Conservation (phyloP, 2,113 vertebrate genomes). For the Hippocampus zosterae region DNA sequence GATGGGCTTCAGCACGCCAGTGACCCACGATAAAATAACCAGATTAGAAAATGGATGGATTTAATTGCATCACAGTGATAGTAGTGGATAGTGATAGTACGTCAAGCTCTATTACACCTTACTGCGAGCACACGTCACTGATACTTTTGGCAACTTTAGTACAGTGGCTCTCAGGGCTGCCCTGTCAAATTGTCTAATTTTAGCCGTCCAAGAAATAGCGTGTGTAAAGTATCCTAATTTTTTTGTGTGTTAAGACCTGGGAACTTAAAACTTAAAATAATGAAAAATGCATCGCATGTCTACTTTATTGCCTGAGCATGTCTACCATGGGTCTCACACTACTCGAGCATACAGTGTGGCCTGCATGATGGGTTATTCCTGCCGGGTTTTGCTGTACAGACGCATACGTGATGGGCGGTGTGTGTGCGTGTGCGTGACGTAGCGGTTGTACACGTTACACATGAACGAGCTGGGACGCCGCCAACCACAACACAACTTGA, state of each 20-base stretch:
- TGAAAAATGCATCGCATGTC: background rate
- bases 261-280: background rate
- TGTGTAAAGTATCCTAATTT: background rate
- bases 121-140: too few relatives aligned
- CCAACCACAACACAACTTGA: slow-evolving; percentile 64
- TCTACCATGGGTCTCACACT: background rate
- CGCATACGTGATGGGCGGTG: slow-evolving; percentile 12
- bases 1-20: too few relatives aligned
- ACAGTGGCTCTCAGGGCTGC: background rate
- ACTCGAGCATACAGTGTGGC: background rate
- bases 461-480: slow-evolving; percentile 57
- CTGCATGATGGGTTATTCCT: slow-evolving; percentile 29
- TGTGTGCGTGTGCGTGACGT: slow-evolving; percentile 30
- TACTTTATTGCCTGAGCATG: too few relatives aligned
- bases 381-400: slow-evolving; percentile 24
- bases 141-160: too few relatives aligned
- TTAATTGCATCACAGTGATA: too few relatives aligned
- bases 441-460: slow-evolving; percentile 55
- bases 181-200: background rate
- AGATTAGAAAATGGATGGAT: too few relatives aligned
- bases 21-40: too few relatives aligned
- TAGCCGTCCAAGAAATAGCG: background rate
- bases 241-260: background rate
- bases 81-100: too few relatives aligned
- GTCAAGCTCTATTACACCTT: too few relatives aligned